Evolutionary conservation across 2,113 vertebrate genomes (phyloP).

Genomic region (Antennarius striatus): DNA sequence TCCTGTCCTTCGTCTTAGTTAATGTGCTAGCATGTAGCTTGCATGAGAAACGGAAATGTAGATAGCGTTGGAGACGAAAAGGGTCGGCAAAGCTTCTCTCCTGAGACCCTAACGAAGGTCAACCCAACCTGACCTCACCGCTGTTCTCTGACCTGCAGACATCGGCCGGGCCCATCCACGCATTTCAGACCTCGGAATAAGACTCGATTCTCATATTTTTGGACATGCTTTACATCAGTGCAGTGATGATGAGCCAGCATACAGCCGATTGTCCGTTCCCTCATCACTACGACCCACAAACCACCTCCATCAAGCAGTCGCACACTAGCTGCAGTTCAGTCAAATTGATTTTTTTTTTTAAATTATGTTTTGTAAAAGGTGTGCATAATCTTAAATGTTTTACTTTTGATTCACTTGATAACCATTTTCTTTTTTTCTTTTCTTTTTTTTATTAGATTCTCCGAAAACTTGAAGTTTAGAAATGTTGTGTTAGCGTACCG

Average conservation of each 20-base stretch:
- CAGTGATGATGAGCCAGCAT: conserved; percentile 5
- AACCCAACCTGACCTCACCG: conserved; percentile 15
- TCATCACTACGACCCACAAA: conserved; percentile 14
- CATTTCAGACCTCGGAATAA: conserved; percentile 4
- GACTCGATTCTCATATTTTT: background rate
- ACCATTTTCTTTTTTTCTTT: conserved; percentile 38
- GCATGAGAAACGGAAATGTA: conserved; percentile 75
- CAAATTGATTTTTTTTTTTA: conserved; percentile 46
- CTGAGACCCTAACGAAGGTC: conserved; percentile 27
- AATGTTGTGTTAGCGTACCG: conserved; percentile 35
- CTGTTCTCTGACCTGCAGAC: conserved; percentile 70
- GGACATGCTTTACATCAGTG: background rate
- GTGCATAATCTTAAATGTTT: conserved; percentile 66
- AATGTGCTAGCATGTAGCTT: conserved; percentile 78
- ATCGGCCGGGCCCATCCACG: conserved; percentile 4
- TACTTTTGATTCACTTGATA: conserved; percentile 48
- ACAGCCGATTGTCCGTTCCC: conserved; percentile 40
- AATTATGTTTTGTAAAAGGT: conserved; percentile 65
- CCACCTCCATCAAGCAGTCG: conserved; percentile 42
- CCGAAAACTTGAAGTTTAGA: conserved; percentile 69
- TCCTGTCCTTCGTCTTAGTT: conserved; percentile 73
- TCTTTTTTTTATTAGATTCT: conserved; percentile 59
- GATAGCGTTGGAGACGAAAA: conserved; percentile 52
- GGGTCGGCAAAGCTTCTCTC: conserved; percentile 35
- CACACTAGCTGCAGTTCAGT: conserved; percentile 52